Percentiles rank a stretch among this genome's conserved stretches.
phyloP scores from a whole-genome alignment of 2,888 invertebrate species.

The Anorthoa munda region DNA sequence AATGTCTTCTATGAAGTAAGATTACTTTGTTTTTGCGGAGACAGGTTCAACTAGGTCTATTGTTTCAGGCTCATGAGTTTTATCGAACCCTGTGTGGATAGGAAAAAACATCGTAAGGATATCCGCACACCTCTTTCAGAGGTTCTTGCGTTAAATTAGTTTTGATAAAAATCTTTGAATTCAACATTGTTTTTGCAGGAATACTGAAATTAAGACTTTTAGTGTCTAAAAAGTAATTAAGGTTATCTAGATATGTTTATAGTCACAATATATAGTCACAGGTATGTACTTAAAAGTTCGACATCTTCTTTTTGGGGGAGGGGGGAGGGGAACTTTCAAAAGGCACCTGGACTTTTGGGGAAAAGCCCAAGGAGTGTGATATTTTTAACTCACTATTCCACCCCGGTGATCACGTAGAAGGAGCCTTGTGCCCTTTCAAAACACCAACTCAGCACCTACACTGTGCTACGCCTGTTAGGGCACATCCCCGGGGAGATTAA shows the following conservation, averaged over 20 bases:
- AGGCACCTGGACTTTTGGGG: too few relatives aligned
- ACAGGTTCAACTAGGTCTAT: slow-evolving; percentile 32
- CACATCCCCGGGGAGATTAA: too few relatives aligned
- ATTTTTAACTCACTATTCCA: too few relatives aligned
- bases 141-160: slow-evolving; percentile 32
- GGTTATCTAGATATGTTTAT: neutral
- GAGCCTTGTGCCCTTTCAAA: too few relatives aligned
- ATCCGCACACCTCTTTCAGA: slow-evolving; percentile 50
- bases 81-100: slow-evolving; percentile 30
- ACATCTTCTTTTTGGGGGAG: too few relatives aligned
- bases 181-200: slow-evolving; percentile 32
- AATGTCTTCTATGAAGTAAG: slow-evolving; percentile 41
- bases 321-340: too few relatives aligned
- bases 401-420: too few relatives aligned
- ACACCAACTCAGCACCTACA: too few relatives aligned
- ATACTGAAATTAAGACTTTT: neutral
- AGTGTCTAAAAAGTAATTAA: neutral
- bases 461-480: too few relatives aligned
- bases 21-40: slow-evolving; percentile 57
- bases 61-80: slow-evolving; percentile 47
- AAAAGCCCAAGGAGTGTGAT: too few relatives aligned
- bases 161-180: slow-evolving; percentile 30
- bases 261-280: neutral
- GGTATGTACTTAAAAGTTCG: too few relatives aligned
- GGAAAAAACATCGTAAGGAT: slow-evolving; percentile 67